A percentile compares a stretch with the other conserved stretches of the same genome.
Evolutionary conservation across 92 coral and sea anemone species (phyloP).

Genomic region (Epizoanthus scotinus): DNA sequence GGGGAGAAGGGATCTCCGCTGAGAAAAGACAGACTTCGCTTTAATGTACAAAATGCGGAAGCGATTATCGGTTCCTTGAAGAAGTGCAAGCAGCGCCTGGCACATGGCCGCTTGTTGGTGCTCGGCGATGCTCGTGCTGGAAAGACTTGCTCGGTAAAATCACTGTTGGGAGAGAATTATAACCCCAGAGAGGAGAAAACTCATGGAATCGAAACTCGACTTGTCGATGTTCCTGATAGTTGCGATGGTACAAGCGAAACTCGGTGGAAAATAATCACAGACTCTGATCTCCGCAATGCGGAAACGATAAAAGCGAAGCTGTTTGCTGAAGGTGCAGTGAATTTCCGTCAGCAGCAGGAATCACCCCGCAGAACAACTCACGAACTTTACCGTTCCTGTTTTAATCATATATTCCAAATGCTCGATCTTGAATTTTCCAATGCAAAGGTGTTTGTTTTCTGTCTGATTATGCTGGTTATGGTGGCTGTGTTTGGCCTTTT

Average conservation of each 20-base stretch:
- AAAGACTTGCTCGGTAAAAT: neutral
- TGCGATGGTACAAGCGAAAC: no score
- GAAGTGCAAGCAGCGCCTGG: no score
- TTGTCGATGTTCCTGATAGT: neutral
- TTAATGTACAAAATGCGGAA: no score
- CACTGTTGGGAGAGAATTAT: neutral
- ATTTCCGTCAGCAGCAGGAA: neutral
- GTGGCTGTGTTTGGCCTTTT: neutral
- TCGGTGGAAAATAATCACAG: neutral
- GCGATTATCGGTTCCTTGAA: no score
- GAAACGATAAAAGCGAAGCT: neutral
- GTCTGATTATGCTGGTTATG: neutral
- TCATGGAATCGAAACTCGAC: neutral
- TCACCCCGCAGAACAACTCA: neutral
- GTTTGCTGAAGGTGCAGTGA: neutral
- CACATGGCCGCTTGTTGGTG: neutral
- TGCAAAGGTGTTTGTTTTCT: neutral
- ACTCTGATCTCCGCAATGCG: neutral
- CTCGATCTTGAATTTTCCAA: no score
- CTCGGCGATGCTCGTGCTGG: slow-evolving; percentile 7
- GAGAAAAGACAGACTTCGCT: no score
- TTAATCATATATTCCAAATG: neutral
- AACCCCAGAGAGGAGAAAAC: neutral
- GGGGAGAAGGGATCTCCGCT: no score
- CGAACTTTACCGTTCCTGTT: neutral